Base-by-base conservation (phyloP, 2,888 invertebrate genomes). In the Penaeus monodon region DNA sequence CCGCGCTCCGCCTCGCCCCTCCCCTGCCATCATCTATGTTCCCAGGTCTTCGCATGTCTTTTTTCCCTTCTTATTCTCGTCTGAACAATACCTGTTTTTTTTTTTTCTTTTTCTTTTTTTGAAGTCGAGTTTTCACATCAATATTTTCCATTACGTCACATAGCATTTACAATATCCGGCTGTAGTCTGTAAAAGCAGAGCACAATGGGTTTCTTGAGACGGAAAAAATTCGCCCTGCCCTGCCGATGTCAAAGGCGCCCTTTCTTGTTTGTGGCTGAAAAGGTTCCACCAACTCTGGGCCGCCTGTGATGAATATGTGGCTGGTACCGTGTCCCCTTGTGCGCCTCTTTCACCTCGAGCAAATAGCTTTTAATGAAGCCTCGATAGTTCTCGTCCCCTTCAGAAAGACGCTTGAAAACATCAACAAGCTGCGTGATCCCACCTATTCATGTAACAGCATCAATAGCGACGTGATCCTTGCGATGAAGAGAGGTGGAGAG, bases 301-400 rank as follows among this genome's bases (percentile, higher is more conserved):
- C n/a, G n/a, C 7, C 78, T 49, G 63, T 27, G 79, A 78, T 78
- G 78, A 78, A 78, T 78, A 78, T 78, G 78, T 49, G 78, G 78
- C 57, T 57, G 17, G 57, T 57, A 57, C 57, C 57, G 57, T 57
- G 57, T 57, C 57, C 57, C 17, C 57, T 57, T 57, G 17, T 20
- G 57, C 17, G 57, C 57, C 57, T 66, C 84, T 68, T 78, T 84
- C 84, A 84, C 57, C 66, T 4, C 77, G 84, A 84, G 84, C 77
- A 84, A 84, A 84, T 84, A 84, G 77, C 77, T 84, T 84, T 84
- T 84, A 84, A 77, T 84, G 84, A 84, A 76, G 84, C 64, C 64
- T 49, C 66, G 84, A 84, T 84, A 77, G 77, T 77, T 49, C 66
- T 20, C 66, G 44, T 24, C 12, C 66, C 76, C 49, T 76, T 64